phyloP scores from a whole-genome alignment of 2,113 vertebrate genomes.

The Zosterops borbonicus region DNA sequence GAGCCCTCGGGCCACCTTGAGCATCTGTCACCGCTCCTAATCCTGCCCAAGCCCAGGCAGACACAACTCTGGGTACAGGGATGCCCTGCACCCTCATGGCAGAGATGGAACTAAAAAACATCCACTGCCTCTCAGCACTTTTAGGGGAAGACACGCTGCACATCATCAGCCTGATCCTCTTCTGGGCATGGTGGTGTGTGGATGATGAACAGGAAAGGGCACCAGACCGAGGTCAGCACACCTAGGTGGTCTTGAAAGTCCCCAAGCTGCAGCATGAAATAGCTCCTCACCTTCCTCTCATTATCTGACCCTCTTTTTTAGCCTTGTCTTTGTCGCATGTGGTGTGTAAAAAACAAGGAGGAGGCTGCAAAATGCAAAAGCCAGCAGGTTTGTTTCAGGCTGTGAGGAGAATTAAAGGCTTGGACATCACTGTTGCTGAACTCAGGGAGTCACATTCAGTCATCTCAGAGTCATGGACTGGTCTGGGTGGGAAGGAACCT shows the following conservation, averaged over 20 bases:
- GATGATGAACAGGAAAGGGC: rapidly evolving
- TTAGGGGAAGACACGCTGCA: rapidly evolving
- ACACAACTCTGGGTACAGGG: rapidly evolving
- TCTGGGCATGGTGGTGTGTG: rapidly evolving
- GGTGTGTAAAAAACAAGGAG: rapidly evolving
- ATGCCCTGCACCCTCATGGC: background rate
- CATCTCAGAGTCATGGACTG: background rate
- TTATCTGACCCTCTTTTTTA: background rate
- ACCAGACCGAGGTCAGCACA: background rate
- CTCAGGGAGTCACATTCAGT: background rate
- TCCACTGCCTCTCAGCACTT: background rate
- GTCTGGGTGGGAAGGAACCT: background rate
- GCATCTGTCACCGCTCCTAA: too few relatives aligned
- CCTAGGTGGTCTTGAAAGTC: background rate
- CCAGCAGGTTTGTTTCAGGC: background rate
- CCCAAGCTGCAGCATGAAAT: background rate
- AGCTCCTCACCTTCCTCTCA: background rate
- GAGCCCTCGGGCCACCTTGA: too few relatives aligned
- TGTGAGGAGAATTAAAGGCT: background rate
- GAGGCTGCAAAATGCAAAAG: background rate
- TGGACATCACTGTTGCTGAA: background rate
- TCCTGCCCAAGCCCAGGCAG: too few relatives aligned
- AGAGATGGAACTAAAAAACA: background rate
- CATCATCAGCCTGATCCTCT: background rate
- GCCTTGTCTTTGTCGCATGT: background rate